Conservation (phyloP, 2,113 vertebrate species). For the Chloropsis hardwickii region DNA sequence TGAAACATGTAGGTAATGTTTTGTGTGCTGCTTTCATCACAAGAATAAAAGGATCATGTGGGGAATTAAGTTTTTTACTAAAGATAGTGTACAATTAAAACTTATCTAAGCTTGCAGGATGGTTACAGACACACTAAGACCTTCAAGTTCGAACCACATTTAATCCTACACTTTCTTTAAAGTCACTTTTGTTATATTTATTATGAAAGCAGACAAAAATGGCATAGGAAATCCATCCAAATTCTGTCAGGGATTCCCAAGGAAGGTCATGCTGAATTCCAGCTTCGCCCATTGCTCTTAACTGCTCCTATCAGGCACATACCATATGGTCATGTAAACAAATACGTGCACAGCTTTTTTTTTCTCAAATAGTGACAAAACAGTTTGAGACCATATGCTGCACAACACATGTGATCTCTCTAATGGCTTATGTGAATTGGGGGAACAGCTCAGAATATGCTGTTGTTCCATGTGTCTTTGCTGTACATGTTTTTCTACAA, state of each 20-base stretch:
- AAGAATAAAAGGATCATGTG: not conserved
- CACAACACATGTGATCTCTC: not conserved
- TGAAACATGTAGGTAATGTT: not conserved
- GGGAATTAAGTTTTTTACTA: not conserved
- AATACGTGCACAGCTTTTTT: slow-evolving; percentile 33
- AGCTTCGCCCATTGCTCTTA: not conserved
- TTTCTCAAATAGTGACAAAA: slow-evolving; percentile 24
- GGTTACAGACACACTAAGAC: not conserved
- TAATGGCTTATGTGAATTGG: not conserved
- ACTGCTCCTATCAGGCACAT: not conserved
- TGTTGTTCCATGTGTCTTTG: not conserved
- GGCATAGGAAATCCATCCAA: not conserved
- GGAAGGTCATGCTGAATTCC: not conserved
- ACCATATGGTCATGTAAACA: slow-evolving; percentile 55
- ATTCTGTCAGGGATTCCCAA: not conserved
- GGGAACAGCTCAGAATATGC: not conserved
- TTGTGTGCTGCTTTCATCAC: not conserved
- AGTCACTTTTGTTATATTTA: not conserved
- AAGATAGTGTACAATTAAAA: not conserved
- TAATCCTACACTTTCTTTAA: not conserved
- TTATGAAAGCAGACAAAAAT: not conserved
- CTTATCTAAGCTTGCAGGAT: not conserved
- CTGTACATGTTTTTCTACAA: not conserved
- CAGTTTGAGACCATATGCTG: slow-evolving; percentile 46
- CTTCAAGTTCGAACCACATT: not conserved